These are phyloP conservation scores for Fratercula arctica DNA, from an alignment of 2,797 vertebrate species.

Conservation along the genomic window DNA sequence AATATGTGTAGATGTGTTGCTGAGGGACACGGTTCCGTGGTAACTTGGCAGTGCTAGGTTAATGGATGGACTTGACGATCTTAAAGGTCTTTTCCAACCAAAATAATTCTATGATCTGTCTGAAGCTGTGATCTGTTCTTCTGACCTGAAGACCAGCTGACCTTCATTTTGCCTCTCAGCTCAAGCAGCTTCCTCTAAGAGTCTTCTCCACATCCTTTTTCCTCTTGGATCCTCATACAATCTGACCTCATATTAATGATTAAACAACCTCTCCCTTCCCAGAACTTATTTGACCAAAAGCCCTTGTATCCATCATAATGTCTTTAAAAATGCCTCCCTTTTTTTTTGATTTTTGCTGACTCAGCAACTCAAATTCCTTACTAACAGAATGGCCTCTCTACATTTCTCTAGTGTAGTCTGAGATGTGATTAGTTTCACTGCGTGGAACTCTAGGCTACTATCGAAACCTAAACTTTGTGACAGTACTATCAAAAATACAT, in stretches of 20 bases:
- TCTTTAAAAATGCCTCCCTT: not conserved
- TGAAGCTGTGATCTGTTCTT: not conserved
- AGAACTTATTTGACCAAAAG: not conserved
- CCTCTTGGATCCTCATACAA: not conserved
- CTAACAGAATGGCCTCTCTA: not conserved
- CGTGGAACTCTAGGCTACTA: not conserved
- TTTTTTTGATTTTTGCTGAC: not conserved
- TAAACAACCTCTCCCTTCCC: not conserved
- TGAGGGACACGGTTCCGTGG: not conserved
- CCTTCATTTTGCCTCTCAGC: not conserved
- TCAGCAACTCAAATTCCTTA: not conserved
- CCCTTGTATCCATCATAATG: not conserved
- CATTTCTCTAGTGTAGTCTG: not conserved
- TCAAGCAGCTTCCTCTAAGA: not conserved
- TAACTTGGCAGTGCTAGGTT: not conserved
- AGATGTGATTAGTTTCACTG: not conserved
- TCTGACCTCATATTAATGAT: not conserved
- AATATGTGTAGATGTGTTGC: not conserved
- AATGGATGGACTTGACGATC: not conserved
- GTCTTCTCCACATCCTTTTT: not conserved
- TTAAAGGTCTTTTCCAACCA: not conserved
- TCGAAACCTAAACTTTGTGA: not conserved
- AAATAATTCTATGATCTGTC: not conserved
- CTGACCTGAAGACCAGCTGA: not conserved
- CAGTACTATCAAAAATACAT: not conserved